Evolutionary conservation across 2,888 invertebrate genomes (phyloP), one percentile per base, ranked within the genome.

Genomic region (Lasiommata megera): DNA sequence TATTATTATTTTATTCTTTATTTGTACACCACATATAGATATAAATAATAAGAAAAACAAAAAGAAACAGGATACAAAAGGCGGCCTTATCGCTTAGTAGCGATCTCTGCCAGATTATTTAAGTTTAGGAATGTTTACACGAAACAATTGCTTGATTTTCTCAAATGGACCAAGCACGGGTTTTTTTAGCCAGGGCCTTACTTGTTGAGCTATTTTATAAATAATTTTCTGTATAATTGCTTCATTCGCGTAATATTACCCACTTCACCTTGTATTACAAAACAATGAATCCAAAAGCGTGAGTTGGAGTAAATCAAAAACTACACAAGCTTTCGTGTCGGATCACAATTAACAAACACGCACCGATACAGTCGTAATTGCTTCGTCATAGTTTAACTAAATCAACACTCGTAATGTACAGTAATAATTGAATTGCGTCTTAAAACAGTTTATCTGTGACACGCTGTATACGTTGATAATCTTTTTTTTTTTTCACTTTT

Each of bases 321-420:
- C 41, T 62, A 65, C 51, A 62, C 63, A 65, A 63, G 67, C 76
- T 80, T 77, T 77, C 79, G 76, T 81, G 81, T 73, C 74, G 68
- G 67, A 64, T 56, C 65, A 76, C 77, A 79, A 80, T 84, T 77
- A 82, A 72, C 70, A 61, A 60, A 65, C 66, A 63, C 63, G 57
- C 73, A 71, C 65, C 71, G 72, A 69, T 69, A 73, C 72, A 72
- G 71, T 71, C 71, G 72, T 79, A 82, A 83, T 81, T 76, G 73
- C 79, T 84, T 84, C 80, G 82, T 82, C 82, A 83, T 73, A 78
- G 74, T 74, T 70, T 70, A 68, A 68, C 69, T 72, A 72, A 77
- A 81, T 76, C 76, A 82, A 83, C 62, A 62, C 16, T 18, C 51
- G 17, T 55, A 51, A 51, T 62, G 43, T 54, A 48, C 5, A 23